A percentile compares a stretch with the other conserved stretches of the same genome.
Evolutionary conservation across 2,888 invertebrate species (phyloP).

Genomic region (Eurytoma californica): DNA sequence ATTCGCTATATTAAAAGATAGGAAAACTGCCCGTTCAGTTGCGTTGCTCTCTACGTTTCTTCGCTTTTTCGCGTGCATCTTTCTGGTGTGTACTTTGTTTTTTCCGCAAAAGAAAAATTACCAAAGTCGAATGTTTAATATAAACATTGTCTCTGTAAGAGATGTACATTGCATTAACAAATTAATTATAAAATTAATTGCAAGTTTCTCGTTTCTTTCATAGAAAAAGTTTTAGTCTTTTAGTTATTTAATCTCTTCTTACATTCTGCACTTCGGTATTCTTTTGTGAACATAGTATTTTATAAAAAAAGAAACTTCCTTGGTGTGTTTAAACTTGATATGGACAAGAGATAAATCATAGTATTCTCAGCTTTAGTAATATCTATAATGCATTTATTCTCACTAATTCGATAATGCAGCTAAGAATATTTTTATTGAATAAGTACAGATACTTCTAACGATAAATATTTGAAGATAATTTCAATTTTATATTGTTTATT

Average conservation of each 20-base stretch:
- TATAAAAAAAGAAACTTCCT: conserved; percentile 11
- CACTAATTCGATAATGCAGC: too few species aligned
- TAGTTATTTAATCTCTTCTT: not conserved
- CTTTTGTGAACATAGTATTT: not conserved
- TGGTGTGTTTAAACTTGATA: conserved; percentile 2
- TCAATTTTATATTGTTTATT: too few species aligned
- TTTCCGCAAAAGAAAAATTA: conserved; percentile 20
- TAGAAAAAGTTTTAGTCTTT: conserved; percentile 24
- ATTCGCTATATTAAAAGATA: conserved; percentile 13
- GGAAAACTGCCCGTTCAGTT: conserved; percentile 7
- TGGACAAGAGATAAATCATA: conserved; percentile 1
- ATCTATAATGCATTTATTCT: too few species aligned
- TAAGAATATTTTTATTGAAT: too few species aligned
- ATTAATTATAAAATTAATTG: not conserved
- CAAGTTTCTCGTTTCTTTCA: not conserved
- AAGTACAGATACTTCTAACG: too few species aligned
- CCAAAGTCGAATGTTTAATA: not conserved
- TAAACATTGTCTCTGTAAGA: not conserved
- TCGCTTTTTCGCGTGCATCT: not conserved
- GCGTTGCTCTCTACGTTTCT: not conserved
- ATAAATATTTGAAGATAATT: too few species aligned
- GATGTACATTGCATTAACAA: not conserved
- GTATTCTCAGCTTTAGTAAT: not conserved
- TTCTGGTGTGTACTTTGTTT: not conserved
- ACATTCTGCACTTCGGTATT: conserved; percentile 8